These are phyloP conservation scores for Parus major DNA, from an alignment of 2,113 vertebrate genomes.

Conservation along the genomic window DNA sequence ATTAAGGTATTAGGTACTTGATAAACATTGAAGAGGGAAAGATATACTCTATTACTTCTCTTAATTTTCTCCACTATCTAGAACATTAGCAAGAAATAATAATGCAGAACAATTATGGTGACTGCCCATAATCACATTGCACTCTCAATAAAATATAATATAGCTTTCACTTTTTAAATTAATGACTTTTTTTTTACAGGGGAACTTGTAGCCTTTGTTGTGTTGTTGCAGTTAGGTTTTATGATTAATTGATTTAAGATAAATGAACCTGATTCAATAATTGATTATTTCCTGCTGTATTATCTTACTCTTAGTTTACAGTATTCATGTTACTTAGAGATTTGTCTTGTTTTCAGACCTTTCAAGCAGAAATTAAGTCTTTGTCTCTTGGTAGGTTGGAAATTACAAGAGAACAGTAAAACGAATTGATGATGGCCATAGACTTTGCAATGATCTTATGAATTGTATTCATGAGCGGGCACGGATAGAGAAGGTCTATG, in stretches of 20 bases:
- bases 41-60: background rate
- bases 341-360: background rate
- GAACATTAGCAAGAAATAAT: background rate
- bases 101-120: background rate
- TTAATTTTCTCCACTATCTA: background rate
- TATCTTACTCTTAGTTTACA: background rate
- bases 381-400: constrained; percentile 79
- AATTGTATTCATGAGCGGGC: constrained; percentile 94
- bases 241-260: background rate
- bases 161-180: background rate
- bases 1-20: background rate
- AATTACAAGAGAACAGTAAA: constrained; percentile 95
- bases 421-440: constrained; percentile 92
- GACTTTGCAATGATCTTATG: constrained; percentile 94
- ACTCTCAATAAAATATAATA: background rate
- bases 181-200: background rate
- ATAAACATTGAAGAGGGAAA: background rate
- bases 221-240: background rate
- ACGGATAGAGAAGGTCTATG: constrained; percentile 92
- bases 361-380: background rate
- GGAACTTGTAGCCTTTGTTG: background rate
- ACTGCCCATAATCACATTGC: background rate
- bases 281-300: background rate
- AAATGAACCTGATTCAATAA: background rate
- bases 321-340: background rate